phyloP scores from a whole-genome alignment of 2,797 vertebrate genomes.

The Sebastes dallii region DNA sequence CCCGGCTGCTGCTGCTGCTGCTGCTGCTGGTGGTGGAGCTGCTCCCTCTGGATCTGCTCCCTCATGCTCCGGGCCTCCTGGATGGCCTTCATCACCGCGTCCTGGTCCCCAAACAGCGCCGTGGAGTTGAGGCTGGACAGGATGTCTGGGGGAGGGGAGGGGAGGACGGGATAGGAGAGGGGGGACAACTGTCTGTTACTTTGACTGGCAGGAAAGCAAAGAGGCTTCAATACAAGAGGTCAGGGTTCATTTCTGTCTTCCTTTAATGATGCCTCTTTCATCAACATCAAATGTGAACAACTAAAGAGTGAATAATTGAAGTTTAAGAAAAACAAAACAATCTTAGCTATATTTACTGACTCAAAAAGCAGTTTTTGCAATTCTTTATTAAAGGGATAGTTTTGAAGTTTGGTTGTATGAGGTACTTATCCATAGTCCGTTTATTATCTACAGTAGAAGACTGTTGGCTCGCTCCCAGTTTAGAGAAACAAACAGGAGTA shows the following conservation, averaged over 20 bases:
- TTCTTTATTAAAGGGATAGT: too few relatives aligned
- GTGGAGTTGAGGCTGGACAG: slow-evolving; percentile 98
- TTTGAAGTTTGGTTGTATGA: too few relatives aligned
- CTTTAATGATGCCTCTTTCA: not conserved
- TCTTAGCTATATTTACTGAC: not conserved
- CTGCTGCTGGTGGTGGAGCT: slow-evolving; percentile 88
- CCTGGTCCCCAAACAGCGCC: slow-evolving; percentile 97
- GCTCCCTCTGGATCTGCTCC: slow-evolving; percentile 96
- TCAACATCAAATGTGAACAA: not conserved
- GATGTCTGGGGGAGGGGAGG: slow-evolving; percentile 85
- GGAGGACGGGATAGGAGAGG: not conserved
- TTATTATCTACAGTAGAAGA: too few relatives aligned
- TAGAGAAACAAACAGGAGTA: too few relatives aligned
- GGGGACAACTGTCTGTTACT: not conserved
- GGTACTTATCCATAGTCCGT: too few relatives aligned
- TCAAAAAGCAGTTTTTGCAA: not conserved
- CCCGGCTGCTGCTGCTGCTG: slow-evolving; percentile 80
- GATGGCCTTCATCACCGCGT: slow-evolving; percentile 98
- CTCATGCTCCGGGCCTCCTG: slow-evolving; percentile 98
- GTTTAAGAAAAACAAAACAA: not conserved
- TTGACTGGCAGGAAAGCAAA: not conserved
- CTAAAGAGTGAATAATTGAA: not conserved
- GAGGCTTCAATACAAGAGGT: not conserved
- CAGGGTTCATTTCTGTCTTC: not conserved
- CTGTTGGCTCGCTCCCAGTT: too few relatives aligned